Evolutionary conservation across 1,140 invertebrate genomes (phyloP).

Genomic region (Cryptotermes secundus): DNA sequence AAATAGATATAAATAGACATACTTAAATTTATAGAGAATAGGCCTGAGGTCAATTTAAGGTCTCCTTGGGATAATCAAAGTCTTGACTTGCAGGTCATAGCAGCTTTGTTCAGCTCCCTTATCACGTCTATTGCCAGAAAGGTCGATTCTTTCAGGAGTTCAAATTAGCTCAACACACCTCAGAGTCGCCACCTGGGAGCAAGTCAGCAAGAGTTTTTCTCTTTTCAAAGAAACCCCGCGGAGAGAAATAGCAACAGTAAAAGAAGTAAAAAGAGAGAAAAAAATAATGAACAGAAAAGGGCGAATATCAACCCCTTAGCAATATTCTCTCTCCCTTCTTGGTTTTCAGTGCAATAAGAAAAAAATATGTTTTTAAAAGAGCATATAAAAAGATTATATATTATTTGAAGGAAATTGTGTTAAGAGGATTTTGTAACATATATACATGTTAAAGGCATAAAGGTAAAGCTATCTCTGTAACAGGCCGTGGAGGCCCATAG

Average conservation of each 20-base stretch:
- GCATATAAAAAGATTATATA: not conserved
- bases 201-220: not conserved
- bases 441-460: too few relatives aligned
- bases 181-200: not conserved
- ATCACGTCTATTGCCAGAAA: not conserved
- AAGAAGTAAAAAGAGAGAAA: not conserved
- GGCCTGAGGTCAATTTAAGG: too few relatives aligned
- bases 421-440: not conserved
- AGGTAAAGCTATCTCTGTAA: too few relatives aligned
- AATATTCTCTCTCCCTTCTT: not conserved
- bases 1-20: too few relatives aligned
- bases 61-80: not conserved
- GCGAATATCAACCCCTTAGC: not conserved
- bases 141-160: conserved; percentile 8
- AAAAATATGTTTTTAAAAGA: not conserved
- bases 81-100: not conserved
- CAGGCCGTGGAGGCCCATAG: too few relatives aligned
- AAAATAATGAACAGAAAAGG: not conserved
- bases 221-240: not conserved
- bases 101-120: not conserved
- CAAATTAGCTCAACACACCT: conserved; percentile 4
- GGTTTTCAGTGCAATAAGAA: not conserved
- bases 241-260: not conserved
- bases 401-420: not conserved
- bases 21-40: too few relatives aligned